Conservation (phyloP, 2,113 vertebrate species). For the Promerops cafer region DNA sequence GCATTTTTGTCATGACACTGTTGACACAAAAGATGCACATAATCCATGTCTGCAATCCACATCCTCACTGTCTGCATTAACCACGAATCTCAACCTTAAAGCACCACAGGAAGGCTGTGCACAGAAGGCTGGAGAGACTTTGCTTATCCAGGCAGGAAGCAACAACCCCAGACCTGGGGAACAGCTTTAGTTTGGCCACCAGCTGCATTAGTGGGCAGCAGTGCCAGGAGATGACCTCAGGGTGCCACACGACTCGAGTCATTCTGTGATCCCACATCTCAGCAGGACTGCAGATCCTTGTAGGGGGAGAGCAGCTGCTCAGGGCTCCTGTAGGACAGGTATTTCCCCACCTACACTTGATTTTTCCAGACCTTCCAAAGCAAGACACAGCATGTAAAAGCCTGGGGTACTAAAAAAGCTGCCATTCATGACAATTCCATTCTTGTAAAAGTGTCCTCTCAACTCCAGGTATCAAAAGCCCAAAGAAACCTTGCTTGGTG, state of each 20-base stretch:
- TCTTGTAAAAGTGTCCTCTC: neutral
- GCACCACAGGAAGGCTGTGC: neutral
- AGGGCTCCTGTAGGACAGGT: neutral
- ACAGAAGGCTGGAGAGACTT: neutral
- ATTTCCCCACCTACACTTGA: neutral
- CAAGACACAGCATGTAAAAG: neutral
- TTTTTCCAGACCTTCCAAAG: neutral
- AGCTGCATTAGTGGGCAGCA: neutral
- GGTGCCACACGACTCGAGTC: neutral
- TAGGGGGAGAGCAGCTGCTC: neutral
- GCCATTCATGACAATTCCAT: neutral
- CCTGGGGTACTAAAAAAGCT: neutral
- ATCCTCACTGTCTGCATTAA: neutral
- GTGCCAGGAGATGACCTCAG: neutral
- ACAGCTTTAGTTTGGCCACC: neutral
- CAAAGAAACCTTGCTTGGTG: neutral
- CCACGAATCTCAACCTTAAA: accelerated
- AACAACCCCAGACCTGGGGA: neutral
- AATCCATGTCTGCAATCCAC: neutral
- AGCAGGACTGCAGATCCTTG: neutral
- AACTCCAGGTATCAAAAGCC: neutral
- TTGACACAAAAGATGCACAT: too few species aligned
- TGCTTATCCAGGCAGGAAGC: neutral
- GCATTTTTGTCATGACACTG: neutral
- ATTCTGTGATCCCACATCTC: neutral